Evolutionary conservation across 2,113 vertebrate genomes (phyloP), one percentile per base, ranked within the genome.

Genomic region (Hyperoodon ampullatus): DNA sequence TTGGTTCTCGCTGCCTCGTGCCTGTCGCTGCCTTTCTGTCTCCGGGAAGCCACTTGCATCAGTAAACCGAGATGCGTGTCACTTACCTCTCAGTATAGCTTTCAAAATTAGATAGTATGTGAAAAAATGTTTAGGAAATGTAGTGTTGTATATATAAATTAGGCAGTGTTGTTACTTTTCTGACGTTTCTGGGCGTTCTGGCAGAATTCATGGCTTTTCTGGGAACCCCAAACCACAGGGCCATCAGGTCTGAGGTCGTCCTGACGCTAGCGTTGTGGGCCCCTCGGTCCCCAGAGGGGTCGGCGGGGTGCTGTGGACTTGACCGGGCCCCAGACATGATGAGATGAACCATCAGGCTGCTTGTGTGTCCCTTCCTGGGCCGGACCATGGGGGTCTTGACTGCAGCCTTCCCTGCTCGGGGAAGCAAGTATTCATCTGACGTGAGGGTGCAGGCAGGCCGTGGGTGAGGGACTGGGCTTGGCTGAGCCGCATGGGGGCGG

Each of bases 331-430:
- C 53, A 16, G 8, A 26, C 11, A 6, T 3, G 1, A 35, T 15
- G 88, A 61, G 53, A 26, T 15, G 3, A 19, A 55, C 1, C 23
- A 1, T 12, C 24, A 13, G 42, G 24, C 50, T 6, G 3, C 23
- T 19, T 5, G 12, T 1, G 8, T 24, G 61, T 39, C 39, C 28
- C 50, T 63, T 24, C 50, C 60, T 42, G n/a, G n/a, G 58, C 82
- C 2, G 1, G n/a, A 11, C 24, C 18, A 1, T 2, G 2, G 5
- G 0, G 1, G 6, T 61, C 2, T 12, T 8, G 28, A 19, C 1
- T 1, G 28, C 53, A 33, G 55, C 7, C 24, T 30, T 60, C 47
- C 23, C 50, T 18, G 66, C 44, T 12, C 28, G 2, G 15, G 61
- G 68, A 42, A 18, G 7, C 8, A 35, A 15, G 53, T 2, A 60